Base-by-base conservation (phyloP, 2,888 invertebrate species). In the Mesorhabditis belari region DNA sequence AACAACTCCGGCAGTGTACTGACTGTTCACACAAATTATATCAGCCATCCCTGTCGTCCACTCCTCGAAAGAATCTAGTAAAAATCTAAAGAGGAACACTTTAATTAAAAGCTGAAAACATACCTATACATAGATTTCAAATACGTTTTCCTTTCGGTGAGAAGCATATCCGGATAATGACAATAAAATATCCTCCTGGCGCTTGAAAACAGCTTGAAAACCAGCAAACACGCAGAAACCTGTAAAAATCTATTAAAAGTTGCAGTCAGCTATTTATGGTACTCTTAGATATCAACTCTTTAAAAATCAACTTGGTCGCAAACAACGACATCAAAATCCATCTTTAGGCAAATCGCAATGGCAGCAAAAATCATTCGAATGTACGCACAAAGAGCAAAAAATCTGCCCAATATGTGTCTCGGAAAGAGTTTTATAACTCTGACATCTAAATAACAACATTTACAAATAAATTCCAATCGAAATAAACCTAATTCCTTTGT, bases 131-230 rank as follows among this genome's bases (percentile, higher is more conserved):
- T 9, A 17, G 44, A 35, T n/a, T 35, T 35, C 44, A 35, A 35
- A n/a, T 17, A 35, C 44, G 44, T 35, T 35, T 35, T n/a, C 44
- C 44, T 9, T 35, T 35, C n/a, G 12, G 93, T 89, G 2, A 98
- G 85, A 26, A 98, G 84, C 81, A 92, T 89, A 83, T 99, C 98
- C 0, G 98, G 98, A 83, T 92, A 94, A 82, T 99, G 98, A 77
- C 98, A 98, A 80, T 98, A 99, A 83, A 94, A 99, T 5, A 96
- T 84, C 12, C 76, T 57, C 52, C 64, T 67, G 85, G 87, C 86
- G 0, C 28, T 57, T 5, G 66, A 63, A 27, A 74, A 71, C 70
- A 88, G 81, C 76, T 88, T 89, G 62, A 96, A 84, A 61, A 96
- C 85, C 12, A 93, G 92, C 80, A 96, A 88, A 79, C 93, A 91